A percentile compares a stretch with the other conserved stretches of the same genome.
Conservation (phyloP, 2,113 vertebrate genomes). For the Natator depressus region DNA sequence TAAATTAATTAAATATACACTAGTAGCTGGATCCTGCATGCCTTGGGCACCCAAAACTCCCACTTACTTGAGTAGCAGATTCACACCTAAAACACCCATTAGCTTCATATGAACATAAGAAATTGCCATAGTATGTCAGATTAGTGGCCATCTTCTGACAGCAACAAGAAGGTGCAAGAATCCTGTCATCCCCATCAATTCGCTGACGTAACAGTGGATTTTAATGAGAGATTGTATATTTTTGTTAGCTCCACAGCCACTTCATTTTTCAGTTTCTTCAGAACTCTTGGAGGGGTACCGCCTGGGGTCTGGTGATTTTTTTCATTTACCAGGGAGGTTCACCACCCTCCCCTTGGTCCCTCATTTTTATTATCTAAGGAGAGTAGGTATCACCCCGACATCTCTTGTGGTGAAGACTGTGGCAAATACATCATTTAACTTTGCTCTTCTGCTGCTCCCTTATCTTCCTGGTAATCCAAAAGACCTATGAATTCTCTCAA, state of each 20-base stretch:
- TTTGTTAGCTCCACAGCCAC: not conserved
- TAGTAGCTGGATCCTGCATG: not conserved
- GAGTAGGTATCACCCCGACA: not conserved
- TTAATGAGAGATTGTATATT: not conserved
- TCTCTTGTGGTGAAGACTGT: slow-evolving; percentile 1
- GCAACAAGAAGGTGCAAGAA: accelerated
- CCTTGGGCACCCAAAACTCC: not conserved
- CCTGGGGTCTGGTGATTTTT: not conserved
- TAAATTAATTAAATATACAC: not conserved
- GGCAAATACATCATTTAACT: not conserved
- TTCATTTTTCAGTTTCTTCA: not conserved
- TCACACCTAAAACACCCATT: not conserved
- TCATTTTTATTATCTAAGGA: not conserved
- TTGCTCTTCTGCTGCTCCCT: not conserved
- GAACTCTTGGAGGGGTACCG: not conserved
- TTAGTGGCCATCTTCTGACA: not conserved
- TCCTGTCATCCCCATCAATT: not conserved
- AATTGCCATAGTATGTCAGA: not conserved
- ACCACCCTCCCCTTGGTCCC: not conserved
- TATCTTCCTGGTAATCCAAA: not conserved
- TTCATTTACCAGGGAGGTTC: not conserved
- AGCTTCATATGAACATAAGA: accelerated
- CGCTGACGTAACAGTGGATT: not conserved
- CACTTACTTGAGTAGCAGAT: not conserved
- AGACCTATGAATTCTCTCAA: not conserved